Evolutionary conservation across 1,140 invertebrate species (phyloP), one percentile per base, ranked within the genome.

Genomic region (Drosophila biarmipes): DNA sequence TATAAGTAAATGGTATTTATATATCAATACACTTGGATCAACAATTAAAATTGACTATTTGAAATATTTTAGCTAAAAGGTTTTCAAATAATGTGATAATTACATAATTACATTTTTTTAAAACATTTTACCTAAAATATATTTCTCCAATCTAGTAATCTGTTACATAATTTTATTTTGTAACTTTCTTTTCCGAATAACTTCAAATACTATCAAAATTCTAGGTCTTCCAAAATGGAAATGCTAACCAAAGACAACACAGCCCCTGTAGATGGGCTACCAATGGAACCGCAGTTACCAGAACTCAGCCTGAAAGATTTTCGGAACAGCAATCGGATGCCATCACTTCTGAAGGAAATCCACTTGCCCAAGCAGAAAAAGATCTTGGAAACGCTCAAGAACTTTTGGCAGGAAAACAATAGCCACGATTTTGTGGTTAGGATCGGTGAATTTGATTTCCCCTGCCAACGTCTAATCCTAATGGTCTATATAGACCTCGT

Each of bases 401-500:
- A 51, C 6, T 58, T 54, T 6, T 75, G 77, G 76, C 1, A 14
- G 4, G 1, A n/a, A 0, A 49, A 38, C 0, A 55, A 37, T 3
- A 6, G 35, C 0, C 12, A n/a, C 0, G 76, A 81, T 58, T 40
- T 79, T 6, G 0, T 38, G 3, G 12, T 81, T 10, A n/a, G 27
- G 12, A 34, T 76, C 14, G 78, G 76, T 10, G 2, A n/a, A 8
- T 38, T 29, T 5, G 12, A 37, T 14, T 43, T 72, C 0, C 31
- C 17, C 38, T 72, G 73, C 31, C 52, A 76, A 37, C 76, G 75
- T 1, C 6, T 72, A 40, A n/a, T 63, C 0, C 17, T 78, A 2
- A 59, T 64, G 21, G 38, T 45, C 45, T 55, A 76, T 12, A 43
- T 73, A 8, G 27, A 48, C 0, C 37, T 21, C 2, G 45, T 56